These are phyloP conservation scores for Tragelaphus buxtoni DNA, from an alignment of 2,113 vertebrate genomes.

Conservation along the genomic window DNA sequence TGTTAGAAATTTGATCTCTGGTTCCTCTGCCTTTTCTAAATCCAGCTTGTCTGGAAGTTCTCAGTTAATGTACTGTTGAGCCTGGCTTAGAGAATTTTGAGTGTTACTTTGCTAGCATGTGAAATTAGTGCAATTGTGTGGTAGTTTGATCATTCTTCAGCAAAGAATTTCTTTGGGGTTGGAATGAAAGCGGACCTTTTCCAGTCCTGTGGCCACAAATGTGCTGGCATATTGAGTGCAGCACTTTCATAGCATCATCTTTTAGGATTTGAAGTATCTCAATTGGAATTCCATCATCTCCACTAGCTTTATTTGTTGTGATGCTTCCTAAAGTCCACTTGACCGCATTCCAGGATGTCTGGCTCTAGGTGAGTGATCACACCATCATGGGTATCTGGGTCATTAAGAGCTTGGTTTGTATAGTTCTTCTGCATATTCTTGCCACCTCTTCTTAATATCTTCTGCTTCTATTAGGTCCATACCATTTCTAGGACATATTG, in stretches of 20 bases:
- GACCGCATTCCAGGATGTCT: not conserved
- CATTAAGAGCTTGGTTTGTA: not conserved
- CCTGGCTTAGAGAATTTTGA: not conserved
- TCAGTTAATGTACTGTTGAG: not conserved
- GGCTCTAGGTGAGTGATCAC: not conserved
- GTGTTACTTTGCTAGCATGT: not conserved
- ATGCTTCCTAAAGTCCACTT: not conserved
- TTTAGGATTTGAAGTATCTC: not conserved
- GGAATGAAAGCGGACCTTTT: not conserved
- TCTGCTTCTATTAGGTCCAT: not conserved
- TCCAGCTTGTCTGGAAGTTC: not conserved
- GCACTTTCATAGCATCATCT: not conserved
- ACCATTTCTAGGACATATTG: not conserved
- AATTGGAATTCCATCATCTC: not conserved
- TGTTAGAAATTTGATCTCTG: not conserved
- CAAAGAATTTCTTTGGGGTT: not conserved
- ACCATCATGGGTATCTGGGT: not conserved
- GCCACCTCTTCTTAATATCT: not conserved
- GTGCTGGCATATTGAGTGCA: not conserved
- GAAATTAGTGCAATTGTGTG: not conserved
- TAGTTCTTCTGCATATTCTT: not conserved
- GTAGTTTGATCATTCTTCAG: not conserved
- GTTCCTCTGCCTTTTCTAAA: not conserved
- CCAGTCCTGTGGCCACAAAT: not conserved
- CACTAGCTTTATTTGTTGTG: not conserved